Base-by-base conservation (phyloP, 2,797 vertebrate genomes). In the Semotilus atromaculatus region DNA sequence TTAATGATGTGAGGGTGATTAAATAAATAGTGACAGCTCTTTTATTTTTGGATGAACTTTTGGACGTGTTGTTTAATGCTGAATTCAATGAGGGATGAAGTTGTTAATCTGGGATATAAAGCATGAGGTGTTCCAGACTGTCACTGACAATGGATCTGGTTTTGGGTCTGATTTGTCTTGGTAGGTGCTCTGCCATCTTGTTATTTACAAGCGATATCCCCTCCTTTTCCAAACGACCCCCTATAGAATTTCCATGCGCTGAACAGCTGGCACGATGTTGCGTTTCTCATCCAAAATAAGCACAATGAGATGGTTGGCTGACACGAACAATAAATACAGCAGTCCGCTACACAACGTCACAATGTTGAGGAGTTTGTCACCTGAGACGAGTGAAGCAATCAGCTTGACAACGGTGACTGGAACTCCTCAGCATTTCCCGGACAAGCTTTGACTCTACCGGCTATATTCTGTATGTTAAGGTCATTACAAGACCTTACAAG, bases 71-170 rank as follows among this genome's bases (percentile, higher is more conserved):
- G 92, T 95, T 95, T 95, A 94, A 94, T 90, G 91, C 90, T 91
- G 89, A 43, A 68, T 93, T 90, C 91, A 92, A 95, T 94, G 94
- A 95, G 91, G 91, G 91, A 92, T 91, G 91, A 93, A 93, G 90
- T 91, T 91, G 92, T 93, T 93, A 92, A 94, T 93, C 91, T 91
- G 88, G 89, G 90, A 93, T 93, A 92, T 93, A 92, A 93, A 92
- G 85, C 91, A 90, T 85, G 82, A 91, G 88, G 89, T 91, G 90
- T 93, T 94, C 92, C 90, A 89, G 73, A 26, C 88, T 86, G 88
- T 91, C 89, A 83, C 92, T 87, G 81, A 90, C 92, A 45, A 16
- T 48, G 5, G 9, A 79, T 45, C 38, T 64, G 9, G 70, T 62
- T 48, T 64, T 62, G 29, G 55, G 55, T 45, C 4, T 34, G 11